Evolutionary conservation across 2,797 vertebrate species (phyloP).

Genomic region (Sciurus carolinensis): DNA sequence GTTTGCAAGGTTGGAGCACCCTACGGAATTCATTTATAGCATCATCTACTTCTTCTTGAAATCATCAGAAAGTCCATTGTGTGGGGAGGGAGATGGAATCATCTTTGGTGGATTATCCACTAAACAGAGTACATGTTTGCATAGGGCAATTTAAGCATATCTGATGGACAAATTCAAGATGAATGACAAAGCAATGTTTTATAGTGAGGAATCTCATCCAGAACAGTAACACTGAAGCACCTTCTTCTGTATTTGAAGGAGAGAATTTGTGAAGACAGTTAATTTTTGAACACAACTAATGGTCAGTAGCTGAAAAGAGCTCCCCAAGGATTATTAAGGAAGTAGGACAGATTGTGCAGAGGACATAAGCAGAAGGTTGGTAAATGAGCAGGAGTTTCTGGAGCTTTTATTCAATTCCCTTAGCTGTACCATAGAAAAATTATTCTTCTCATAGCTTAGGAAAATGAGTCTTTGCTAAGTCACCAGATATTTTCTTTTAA

Average conservation of each 20-base stretch:
- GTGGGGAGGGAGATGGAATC: background rate
- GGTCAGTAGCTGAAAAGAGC: conserved; percentile 63
- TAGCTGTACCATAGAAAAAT: conserved; percentile 42
- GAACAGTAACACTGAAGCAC: background rate
- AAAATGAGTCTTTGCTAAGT: conserved; percentile 64
- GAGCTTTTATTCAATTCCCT: background rate
- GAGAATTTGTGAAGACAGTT: background rate
- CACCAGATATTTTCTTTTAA: conserved; percentile 55
- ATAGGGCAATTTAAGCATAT: background rate
- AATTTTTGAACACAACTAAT: conserved; percentile 5
- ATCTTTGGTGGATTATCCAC: background rate
- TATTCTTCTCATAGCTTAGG: conserved; percentile 49
- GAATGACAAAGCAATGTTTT: background rate
- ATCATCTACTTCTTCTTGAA: background rate
- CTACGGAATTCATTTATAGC: background rate
- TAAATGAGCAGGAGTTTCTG: conserved; percentile 60
- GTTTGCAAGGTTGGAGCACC: background rate
- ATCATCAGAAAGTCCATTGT: background rate
- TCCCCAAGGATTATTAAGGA: conserved; percentile 53
- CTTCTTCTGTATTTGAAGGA: background rate
- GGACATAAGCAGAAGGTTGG: conserved; percentile 23
- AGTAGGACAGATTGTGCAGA: conserved; percentile 63
- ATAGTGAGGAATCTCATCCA: background rate
- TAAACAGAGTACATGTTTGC: background rate
- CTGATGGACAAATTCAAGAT: background rate